Conservation (phyloP, 2,888 invertebrate species). For the Elysia crispata region DNA sequence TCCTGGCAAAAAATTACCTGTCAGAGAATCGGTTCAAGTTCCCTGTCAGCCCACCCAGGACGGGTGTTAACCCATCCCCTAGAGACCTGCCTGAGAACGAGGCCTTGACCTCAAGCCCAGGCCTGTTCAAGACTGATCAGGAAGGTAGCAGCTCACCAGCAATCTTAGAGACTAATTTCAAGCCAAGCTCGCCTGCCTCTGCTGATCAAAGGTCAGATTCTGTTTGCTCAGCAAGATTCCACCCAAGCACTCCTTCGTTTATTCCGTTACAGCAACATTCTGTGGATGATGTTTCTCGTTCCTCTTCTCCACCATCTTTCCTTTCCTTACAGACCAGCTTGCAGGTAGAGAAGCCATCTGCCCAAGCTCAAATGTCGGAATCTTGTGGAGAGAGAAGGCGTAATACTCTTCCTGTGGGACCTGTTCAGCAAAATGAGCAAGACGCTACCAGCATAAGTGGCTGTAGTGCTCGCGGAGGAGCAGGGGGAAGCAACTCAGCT, state of each 20-base stretch:
- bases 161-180: too few species aligned
- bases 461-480: too few species aligned
- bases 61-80: too few species aligned
- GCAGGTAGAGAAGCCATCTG: background rate
- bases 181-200: too few species aligned
- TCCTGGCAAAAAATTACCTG: slow-evolving; percentile 40
- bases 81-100: too few species aligned
- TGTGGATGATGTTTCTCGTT: background rate
- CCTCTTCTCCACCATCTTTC: background rate
- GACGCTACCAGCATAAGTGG: too few species aligned
- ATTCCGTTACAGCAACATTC: background rate
- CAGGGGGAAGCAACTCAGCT: too few species aligned
- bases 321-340: background rate
- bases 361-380: background rate
- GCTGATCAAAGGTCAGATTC: too few species aligned
- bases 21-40: slow-evolving; percentile 43
- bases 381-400: background rate
- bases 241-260: background rate
- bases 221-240: background rate
- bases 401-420: background rate
- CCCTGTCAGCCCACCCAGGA: background rate
- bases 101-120: too few species aligned
- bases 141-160: too few species aligned
- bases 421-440: background rate
- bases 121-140: too few species aligned